These are phyloP conservation scores for Crypturellus tataupa DNA, from an alignment of 2,797 vertebrate genomes.

Conservation along the genomic window DNA sequence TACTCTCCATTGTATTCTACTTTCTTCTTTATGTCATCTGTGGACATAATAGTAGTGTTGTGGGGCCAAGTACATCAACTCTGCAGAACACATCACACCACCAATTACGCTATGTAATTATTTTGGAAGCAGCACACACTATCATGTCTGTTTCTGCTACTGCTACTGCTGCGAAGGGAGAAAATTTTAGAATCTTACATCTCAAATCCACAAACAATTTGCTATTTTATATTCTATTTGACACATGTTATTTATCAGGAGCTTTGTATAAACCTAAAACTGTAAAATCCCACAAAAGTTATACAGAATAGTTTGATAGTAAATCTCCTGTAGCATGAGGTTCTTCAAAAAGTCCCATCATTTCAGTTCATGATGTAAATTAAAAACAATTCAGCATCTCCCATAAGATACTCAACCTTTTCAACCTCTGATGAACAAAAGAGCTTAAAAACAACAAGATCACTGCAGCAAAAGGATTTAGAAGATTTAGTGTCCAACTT, in stretches of 20 bases:
- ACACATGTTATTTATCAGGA: accelerated
- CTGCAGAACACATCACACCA: not conserved
- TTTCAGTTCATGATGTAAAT: not conserved
- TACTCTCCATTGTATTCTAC: not conserved
- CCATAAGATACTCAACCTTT: not conserved
- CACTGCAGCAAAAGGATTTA: not conserved
- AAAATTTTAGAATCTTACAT: not conserved
- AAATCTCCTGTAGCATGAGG: not conserved
- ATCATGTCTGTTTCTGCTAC: not conserved
- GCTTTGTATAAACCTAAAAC: not conserved
- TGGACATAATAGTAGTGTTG: not conserved
- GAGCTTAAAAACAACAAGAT: not conserved
- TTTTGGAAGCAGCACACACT: not conserved
- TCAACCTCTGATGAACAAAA: not conserved
- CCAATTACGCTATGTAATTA: not conserved
- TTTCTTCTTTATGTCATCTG: not conserved
- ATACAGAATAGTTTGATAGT: not conserved
- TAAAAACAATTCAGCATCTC: not conserved
- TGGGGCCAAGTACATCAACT: not conserved
- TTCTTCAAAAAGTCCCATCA: not conserved
- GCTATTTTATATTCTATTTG: not conserved
- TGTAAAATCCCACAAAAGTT: not conserved
- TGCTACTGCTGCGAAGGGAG: not conserved
- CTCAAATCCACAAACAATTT: not conserved
- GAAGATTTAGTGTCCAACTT: not conserved